Evolutionary conservation across 2,113 vertebrate genomes (phyloP).

Genomic region (Stegastes partitus): DNA sequence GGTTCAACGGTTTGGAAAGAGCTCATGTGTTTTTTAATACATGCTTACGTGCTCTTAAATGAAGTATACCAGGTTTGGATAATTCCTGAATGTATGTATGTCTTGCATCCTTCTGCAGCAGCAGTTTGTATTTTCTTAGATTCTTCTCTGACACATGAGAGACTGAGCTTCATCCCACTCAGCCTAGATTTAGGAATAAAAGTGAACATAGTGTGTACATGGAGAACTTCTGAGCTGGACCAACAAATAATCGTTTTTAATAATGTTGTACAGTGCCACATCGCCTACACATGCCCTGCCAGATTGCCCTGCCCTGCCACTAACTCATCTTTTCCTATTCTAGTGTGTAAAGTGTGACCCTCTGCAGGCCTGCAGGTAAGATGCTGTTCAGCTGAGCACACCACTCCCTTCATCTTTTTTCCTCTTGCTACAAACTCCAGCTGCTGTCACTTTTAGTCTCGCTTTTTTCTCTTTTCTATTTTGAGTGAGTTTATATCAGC

Average conservation of each 20-base stretch:
- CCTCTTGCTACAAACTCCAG: background rate
- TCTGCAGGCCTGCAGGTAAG: constrained; percentile 39
- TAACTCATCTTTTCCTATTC: constrained; percentile 10
- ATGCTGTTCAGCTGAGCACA: background rate
- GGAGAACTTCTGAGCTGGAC: background rate
- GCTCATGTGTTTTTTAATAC: no score
- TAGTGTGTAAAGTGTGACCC: background rate
- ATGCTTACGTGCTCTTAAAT: no score
- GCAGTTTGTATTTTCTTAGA: no score
- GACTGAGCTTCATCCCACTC: background rate
- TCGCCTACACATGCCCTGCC: constrained; percentile 3
- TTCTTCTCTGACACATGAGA: no score
- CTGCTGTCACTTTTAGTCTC: no score
- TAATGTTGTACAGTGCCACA: background rate
- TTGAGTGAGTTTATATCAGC: no score
- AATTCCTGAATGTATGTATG: no score
- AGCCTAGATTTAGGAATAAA: background rate
- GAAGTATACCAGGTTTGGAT: no score
- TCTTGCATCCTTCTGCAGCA: no score
- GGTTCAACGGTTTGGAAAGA: no score
- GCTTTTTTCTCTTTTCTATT: no score
- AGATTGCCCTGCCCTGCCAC: background rate
- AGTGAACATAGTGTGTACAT: background rate
- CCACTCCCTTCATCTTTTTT: background rate
- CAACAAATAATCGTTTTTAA: background rate